These are phyloP conservation scores for Engystomops pustulosus DNA, from an alignment of 2,113 vertebrate genomes.

Conservation along the genomic window DNA sequence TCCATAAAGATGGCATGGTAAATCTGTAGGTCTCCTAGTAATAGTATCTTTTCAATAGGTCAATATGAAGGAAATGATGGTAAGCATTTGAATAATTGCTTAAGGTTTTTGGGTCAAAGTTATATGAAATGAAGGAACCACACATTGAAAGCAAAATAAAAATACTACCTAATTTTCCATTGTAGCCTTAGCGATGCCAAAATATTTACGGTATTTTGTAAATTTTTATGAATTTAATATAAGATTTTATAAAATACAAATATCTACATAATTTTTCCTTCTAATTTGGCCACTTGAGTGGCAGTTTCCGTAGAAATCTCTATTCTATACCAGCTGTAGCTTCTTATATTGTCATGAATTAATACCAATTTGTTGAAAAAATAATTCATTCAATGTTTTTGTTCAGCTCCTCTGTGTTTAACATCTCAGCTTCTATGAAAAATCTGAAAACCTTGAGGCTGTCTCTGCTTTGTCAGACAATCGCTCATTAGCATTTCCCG, in stretches of 20 bases:
- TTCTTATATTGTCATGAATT: background rate
- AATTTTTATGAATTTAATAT: background rate
- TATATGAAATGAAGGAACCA: too few species aligned
- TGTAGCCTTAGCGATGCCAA: background rate
- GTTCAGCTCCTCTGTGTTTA: background rate
- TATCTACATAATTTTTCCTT: background rate
- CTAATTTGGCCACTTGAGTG: background rate
- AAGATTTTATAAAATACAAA: background rate
- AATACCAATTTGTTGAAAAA: background rate
- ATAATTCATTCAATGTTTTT: background rate
- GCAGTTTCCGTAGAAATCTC: background rate
- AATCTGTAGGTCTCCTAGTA: too few species aligned
- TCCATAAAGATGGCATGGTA: too few species aligned
- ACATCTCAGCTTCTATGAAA: background rate
- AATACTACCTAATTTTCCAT: background rate
- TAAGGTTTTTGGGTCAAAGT: too few species aligned
- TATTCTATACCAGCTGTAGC: background rate
- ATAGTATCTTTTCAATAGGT: too few species aligned
- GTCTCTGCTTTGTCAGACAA: background rate
- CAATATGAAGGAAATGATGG: too few species aligned
- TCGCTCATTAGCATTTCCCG: conserved; percentile 17
- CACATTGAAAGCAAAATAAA: too few species aligned
- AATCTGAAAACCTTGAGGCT: conserved; percentile 15
- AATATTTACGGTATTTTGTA: background rate
- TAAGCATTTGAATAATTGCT: too few species aligned